Evolutionary conservation across 2,888 invertebrate genomes (phyloP).

Genomic region (Volucella bombylans): DNA sequence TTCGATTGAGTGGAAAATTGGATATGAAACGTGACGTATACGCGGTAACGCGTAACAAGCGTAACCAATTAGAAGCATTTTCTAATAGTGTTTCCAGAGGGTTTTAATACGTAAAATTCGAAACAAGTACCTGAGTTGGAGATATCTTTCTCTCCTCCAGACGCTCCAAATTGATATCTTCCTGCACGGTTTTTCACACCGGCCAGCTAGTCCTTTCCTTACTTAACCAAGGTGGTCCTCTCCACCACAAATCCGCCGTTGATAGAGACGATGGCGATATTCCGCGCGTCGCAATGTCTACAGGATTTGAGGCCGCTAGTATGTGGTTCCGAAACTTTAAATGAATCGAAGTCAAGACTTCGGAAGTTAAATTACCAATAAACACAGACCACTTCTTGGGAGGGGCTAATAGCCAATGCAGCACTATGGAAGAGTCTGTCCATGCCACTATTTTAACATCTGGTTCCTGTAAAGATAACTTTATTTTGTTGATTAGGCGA

Average conservation of each 20-base stretch:
- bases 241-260: too few relatives aligned
- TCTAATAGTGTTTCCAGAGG: not conserved
- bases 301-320: too few relatives aligned
- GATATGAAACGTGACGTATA: not conserved
- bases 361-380: constrained; percentile 14
- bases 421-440: constrained; percentile 2
- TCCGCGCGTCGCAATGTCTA: too few relatives aligned
- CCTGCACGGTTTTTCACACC: not conserved
- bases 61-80: constrained; percentile 6
- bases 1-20: not conserved
- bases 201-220: too few relatives aligned
- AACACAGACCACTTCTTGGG: constrained; percentile 16
- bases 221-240: too few relatives aligned
- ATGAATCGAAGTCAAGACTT: not conserved
- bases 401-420: not conserved
- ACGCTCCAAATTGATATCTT: not conserved
- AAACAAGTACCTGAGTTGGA: constrained; percentile 17
- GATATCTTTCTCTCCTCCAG: constrained; percentile 15
- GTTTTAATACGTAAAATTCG: not conserved
- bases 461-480: constrained; percentile 11
- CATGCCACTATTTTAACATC: constrained; percentile 4
- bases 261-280: too few relatives aligned
- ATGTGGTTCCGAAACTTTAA: not conserved
- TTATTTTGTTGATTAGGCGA: not conserved
- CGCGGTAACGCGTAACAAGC: not conserved